phyloP scores from a whole-genome alignment of 64 coral and sea anemone genomes.

The Porites australiensis region DNA sequence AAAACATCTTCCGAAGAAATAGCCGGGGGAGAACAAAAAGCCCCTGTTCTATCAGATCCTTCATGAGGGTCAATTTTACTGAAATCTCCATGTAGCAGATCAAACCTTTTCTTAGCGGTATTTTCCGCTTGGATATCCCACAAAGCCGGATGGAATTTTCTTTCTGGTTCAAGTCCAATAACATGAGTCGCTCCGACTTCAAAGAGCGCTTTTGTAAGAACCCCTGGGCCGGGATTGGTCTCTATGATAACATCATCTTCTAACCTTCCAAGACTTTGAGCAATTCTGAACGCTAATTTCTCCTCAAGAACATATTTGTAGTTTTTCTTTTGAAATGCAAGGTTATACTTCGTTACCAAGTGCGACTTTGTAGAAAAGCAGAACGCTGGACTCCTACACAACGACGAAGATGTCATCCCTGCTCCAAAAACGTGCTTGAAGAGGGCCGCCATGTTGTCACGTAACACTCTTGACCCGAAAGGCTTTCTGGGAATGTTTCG shows the following conservation, averaged over 20 bases:
- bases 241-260: conserved; percentile 55
- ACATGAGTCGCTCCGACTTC: conserved; percentile 74
- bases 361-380: conserved; percentile 25
- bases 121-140: conserved; percentile 54
- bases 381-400: not conserved
- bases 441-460: conserved; percentile 80
- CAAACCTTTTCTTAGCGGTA: conserved; percentile 32
- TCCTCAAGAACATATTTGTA: conserved; percentile 83
- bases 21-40: conserved; percentile 73
- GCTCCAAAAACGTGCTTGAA: not conserved
- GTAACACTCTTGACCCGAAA: not conserved
- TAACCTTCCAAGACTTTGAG: conserved; percentile 58
- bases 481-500: conserved; percentile 60
- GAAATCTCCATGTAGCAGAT: conserved; percentile 80
- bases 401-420: not conserved
- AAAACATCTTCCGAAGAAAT: conserved; percentile 88
- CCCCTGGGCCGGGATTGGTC: conserved; percentile 74
- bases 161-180: conserved; percentile 89
- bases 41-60: conserved; percentile 28
- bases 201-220: conserved; percentile 66
- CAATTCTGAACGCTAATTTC: conserved; percentile 62
- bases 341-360: conserved; percentile 43
- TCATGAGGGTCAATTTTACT: conserved; percentile 92
- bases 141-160: conserved; percentile 66
- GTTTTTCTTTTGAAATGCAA: conserved; percentile 27